These are phyloP conservation scores for Spodoptera frugiperda DNA, from an alignment of 1,140 invertebrate species.

Conservation along the genomic window DNA sequence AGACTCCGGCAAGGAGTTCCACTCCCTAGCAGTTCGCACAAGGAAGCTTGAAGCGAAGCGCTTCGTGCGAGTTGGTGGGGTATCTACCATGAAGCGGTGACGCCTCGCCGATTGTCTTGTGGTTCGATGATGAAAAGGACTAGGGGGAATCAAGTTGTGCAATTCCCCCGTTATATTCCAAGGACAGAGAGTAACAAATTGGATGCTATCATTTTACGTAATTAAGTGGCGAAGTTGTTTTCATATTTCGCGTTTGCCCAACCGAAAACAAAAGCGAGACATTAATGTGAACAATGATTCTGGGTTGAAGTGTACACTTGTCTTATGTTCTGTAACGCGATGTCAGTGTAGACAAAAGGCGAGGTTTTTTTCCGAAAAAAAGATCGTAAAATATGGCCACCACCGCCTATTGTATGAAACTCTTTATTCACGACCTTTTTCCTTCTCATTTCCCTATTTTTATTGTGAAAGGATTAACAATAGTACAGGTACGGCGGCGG, in stretches of 20 bases:
- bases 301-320: conserved; percentile 71
- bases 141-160: too few relatives aligned
- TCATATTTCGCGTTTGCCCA: conserved; percentile 29
- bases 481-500: conserved; percentile 69
- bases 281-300: conserved; percentile 69
- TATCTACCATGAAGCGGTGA: too few relatives aligned
- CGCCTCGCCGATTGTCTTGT: too few relatives aligned
- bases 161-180: too few relatives aligned
- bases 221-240: conserved; percentile 31
- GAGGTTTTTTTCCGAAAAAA: conserved; percentile 64
- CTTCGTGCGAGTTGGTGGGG: too few relatives aligned
- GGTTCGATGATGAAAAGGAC: too few relatives aligned
- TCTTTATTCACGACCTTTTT: conserved; percentile 78
- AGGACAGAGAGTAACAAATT: conserved; percentile 14
- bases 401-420: conserved; percentile 66
- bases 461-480: conserved; percentile 80
- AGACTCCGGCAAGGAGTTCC: too few relatives aligned
- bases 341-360: conserved; percentile 77
- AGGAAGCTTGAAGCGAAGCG: too few relatives aligned
- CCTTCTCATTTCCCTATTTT: conserved; percentile 79
- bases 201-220: conserved; percentile 32
- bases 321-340: conserved; percentile 75
- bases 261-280: conserved; percentile 37
- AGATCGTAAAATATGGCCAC: conserved; percentile 78
- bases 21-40: too few relatives aligned